Conservation (phyloP, 2,888 invertebrate species). For the Pandemis heparana region DNA sequence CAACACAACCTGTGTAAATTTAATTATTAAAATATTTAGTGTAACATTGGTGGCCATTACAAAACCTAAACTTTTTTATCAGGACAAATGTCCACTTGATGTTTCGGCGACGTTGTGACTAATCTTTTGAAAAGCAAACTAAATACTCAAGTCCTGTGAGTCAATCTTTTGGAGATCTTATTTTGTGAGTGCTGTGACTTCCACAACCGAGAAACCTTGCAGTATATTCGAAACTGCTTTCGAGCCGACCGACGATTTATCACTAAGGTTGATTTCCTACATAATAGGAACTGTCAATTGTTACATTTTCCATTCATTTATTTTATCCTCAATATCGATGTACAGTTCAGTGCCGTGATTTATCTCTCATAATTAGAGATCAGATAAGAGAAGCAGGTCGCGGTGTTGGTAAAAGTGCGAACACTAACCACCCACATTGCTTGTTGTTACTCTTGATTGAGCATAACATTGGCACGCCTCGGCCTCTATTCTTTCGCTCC, state of each 20-base stretch:
- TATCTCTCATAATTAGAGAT: conserved; percentile 47
- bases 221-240: conserved; percentile 69
- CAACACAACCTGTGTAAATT: conserved; percentile 56
- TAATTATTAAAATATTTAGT: conserved; percentile 74
- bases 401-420: conserved; percentile 65
- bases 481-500: conserved; percentile 75
- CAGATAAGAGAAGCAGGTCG: conserved; percentile 57
- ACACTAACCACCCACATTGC: conserved; percentile 72
- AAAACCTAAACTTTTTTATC: conserved; percentile 85
- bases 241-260: conserved; percentile 73
- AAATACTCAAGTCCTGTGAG: conserved; percentile 68
- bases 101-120: conserved; percentile 86
- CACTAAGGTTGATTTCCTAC: conserved; percentile 80
- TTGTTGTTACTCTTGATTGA: conserved; percentile 84
- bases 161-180: conserved; percentile 60
- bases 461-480: conserved; percentile 80
- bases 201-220: conserved; percentile 58
- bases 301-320: conserved; percentile 71
- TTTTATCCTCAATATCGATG: conserved; percentile 57
- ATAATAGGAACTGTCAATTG: conserved; percentile 78
- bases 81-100: conserved; percentile 85
- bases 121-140: conserved; percentile 71
- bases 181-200: conserved; percentile 62
- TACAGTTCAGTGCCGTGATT: conserved; percentile 46
- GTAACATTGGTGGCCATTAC: conserved; percentile 86